Base-by-base conservation (phyloP, 2,113 vertebrate species). In the Epinephelus lanceolatus region DNA sequence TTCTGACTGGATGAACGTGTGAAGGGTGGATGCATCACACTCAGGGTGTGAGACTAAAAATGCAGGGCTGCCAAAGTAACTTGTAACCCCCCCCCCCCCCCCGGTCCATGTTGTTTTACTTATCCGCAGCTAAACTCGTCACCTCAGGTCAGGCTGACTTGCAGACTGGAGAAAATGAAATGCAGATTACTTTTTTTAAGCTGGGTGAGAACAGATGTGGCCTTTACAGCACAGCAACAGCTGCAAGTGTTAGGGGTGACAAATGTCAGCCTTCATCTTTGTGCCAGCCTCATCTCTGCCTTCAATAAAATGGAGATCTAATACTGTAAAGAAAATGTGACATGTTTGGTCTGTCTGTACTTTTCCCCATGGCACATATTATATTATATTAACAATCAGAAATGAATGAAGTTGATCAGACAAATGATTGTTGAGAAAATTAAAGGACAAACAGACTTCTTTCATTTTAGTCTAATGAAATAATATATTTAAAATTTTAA, bases 31-130 rank as follows among this genome's bases (percentile, higher is more conserved):
- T 9, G 11, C n/a, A 68, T 25, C 21, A 67, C 57, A 71, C 25
- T 21, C 55, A 40, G 70, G 62, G 45, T 67, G 71, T 83, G 67
- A 51, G 47, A 57, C 69, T 56, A 21, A 84, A 85, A 76, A 9
- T 57, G 77, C 47, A 57, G 23, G 8, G 45, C 77, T 72, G 82
- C 79, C 73, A 78, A 42, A 78, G n/a, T 67, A 18, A 83, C 57
- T 82, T 78, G 84, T 90, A 89, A 89, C 91, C 66, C 78, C 68
- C 30, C 33, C 65, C 87, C 90, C 69, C 78, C 68, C 30, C 5
- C 61, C n/a, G n/a, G 71, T 75, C 40, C 37, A 40, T 80, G 80
- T 42, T 80, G 68, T 80, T 80, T 78, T 30, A 74, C 42, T 86
- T 70, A 84, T 84, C 67, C 1, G 2, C 68, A 40, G 62, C 72